Conservation (phyloP, 2,113 vertebrate genomes). For the Ctenodactylus gundi region DNA sequence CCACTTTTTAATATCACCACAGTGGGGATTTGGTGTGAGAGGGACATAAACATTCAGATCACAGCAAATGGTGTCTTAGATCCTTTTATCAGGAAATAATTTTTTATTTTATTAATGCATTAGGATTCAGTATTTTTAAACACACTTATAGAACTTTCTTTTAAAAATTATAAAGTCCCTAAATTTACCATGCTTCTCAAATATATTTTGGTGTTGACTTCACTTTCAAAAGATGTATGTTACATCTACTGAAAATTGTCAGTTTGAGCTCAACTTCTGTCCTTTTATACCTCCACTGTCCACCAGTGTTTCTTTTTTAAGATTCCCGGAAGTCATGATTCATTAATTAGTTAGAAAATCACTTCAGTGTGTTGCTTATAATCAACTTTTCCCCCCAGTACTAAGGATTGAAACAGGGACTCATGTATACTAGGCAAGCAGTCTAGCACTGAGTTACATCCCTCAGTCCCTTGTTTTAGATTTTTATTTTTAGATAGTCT, state of each 20-base stretch:
- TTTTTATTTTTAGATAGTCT: background rate
- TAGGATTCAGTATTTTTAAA: constrained; percentile 11
- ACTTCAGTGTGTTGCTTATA: background rate
- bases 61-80: background rate
- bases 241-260: constrained; percentile 9
- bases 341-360: background rate
- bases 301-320: constrained; percentile 24
- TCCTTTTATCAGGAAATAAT: constrained; percentile 5
- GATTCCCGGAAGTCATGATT: background rate
- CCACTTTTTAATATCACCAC: background rate
- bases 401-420: background rate
- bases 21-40: background rate
- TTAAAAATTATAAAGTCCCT: background rate
- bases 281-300: background rate
- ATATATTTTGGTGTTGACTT: background rate
- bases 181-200: constrained; percentile 12
- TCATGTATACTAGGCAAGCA: background rate
- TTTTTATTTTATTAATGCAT: background rate
- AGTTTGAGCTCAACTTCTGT: background rate
- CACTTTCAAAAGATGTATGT: background rate
- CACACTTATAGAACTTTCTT: background rate
- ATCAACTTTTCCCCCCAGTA: background rate
- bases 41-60: background rate
- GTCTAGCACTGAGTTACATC: background rate
- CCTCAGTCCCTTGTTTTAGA: background rate